Base-by-base conservation (phyloP, 2,888 invertebrate species). In the Hyalella azteca region DNA sequence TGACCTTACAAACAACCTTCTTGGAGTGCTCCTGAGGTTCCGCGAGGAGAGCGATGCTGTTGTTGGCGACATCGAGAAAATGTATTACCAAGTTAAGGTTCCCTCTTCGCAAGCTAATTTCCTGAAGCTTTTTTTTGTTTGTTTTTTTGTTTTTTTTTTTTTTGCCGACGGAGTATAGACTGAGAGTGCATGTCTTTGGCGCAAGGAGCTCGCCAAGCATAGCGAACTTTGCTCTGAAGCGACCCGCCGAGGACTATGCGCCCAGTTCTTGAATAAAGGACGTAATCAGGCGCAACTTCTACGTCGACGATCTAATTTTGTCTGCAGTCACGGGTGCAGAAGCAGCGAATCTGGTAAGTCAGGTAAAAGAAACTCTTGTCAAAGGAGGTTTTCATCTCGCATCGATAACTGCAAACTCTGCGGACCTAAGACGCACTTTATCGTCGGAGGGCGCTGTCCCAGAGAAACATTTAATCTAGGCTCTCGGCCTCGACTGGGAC, bases 11-110 rank as follows among this genome's bases (percentile, higher is more conserved):
- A 59, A 59, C 29, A 59, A 59, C 29, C 22, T 59, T 13, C 1
- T 59, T 29, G 59, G 32, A 78, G 32, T 32, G 22, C 15, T n/a
- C 36, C n/a, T n/a, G n/a, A n/a, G n/a, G n/a, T n/a, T n/a, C n/a
- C n/a, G n/a, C n/a, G n/a, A n/a, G n/a, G n/a, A n/a, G n/a, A n/a
- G n/a, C n/a, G 3, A 73, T 19, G 78, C 78, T 15, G 11, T 78
- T 9, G 66, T 60, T 13, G 78, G 36, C 13, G 78, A 78, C 39
- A 22, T 78, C 15, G 60, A 54, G 39, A 39, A 54, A 15, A 78
- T 78, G 78, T 78, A 45, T 41, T 60, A 73, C 32, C 78, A 75
- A 60, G 78, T 78, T 19, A 78, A 60, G n/a, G 54, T 78, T 40
- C 78, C 78, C n/a, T 3, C n/a, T 13, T n/a, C 9, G 36, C 45